Base-by-base conservation (phyloP, 2,888 invertebrate genomes). In the Hanleya hanleyi region DNA sequence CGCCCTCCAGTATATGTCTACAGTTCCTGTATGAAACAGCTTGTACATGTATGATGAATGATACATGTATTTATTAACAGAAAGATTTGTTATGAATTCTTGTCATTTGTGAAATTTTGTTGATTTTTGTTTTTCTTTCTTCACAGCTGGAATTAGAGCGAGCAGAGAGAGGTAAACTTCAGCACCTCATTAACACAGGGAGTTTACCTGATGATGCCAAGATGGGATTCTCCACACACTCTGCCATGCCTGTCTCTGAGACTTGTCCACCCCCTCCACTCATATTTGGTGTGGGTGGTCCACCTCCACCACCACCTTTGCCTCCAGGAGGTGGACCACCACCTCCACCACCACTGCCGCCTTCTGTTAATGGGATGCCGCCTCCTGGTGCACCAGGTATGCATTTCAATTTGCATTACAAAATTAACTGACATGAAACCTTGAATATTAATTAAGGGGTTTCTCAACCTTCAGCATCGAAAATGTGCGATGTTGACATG, bases 171-270 rank as follows among this genome's bases (percentile, higher is more conserved):
- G 93, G 94, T 77, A 94, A 96, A 73, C 92, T 96, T 76, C 96
- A 97, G 90, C 94, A 95, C 84, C 92, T 97, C 83, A 95, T 97
- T 78, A 96, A 94, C 81, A 96, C 96, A 82, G 97, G 97, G 79
- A 96, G 96, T 92, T 94, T 97, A 87, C 97, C 97, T 7, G 97
- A 97, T 89, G 97, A 97, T 89, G 96, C 97, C 35, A 97, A 97
- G 93, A 95, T 91, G 75, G 88, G 86, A 15, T 79, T 90, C 47
- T 84, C 84, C 41, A 41, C 71, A 18, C 18, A 12, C 32, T 2
- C 64, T 12, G 33, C 57, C 15, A 22, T 67, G 15, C 18, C 33
- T 18, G 32, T 51, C 9, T 26, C 50, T 3, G 33, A 70, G 7
- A 32, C 29, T 22, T n/a, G 32, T 2, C 47, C 70, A 7, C 66